Base-by-base conservation (phyloP, 2,888 invertebrate genomes). In the Synergus gifuensis region DNA sequence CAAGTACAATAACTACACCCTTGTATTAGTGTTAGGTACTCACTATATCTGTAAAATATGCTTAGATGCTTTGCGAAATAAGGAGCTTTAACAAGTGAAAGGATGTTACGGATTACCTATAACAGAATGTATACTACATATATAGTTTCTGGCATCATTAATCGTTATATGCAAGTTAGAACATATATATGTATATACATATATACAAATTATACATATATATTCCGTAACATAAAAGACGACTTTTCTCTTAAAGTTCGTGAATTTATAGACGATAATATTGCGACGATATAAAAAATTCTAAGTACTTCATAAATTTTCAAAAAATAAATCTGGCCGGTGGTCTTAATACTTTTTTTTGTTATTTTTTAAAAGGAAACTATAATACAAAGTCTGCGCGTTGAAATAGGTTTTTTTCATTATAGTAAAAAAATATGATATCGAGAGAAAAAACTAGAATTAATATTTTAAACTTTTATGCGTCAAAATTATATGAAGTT, bases 31-130 rank as follows among this genome's bases (percentile, higher is more conserved):
- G 28, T 28, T 28, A 28, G 28, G 28, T 28, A 28, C 28, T 28
- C 28, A 28, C 2, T 28, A 28, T 28, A 28, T 28, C 28, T 28
- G 28, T 28, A 28, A 28, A 28, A 28, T 28, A 28, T 28, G 28
- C 28, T 28, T 28, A 28, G 28, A 28, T 28, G 28, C 28, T 28
- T 36, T 36, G 36, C 36, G 36, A 36, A 36, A 36, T 36, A 36
- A 36, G 77, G 9, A 40, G 64, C 76, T 78, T 76, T 69, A 44
- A 36, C 49, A 22, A 16, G 87, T 87, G 87, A 87, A 87, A 87
- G 87, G 87, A 86, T 77, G 80, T 60, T 81, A 78, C 78, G 49
- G 76, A 73, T 78, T 60, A 60, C 69, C 18, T 66, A 44, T 16
- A 66, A 11, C 12, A n/a, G 22, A 22, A 62, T 76, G 79, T n/a